Base-by-base conservation (phyloP, 2,888 invertebrate genomes). In the Monochamus alternatus region DNA sequence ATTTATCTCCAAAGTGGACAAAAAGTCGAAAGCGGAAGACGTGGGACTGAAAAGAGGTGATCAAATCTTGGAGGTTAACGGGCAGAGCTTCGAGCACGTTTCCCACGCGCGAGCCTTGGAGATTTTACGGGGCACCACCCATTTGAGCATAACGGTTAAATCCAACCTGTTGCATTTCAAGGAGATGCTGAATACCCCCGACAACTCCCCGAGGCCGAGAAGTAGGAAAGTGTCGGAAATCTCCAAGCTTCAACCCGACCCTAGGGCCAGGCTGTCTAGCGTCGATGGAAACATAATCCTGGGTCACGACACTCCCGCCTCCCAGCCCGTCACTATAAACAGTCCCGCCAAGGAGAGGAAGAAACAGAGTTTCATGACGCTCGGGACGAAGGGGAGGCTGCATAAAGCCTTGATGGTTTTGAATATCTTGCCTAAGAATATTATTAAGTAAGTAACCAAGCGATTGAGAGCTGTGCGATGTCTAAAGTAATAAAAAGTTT, bases 61-160 rank as follows among this genome's bases (percentile, higher is more conserved):
- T 91, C 98, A 99, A 91, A 96, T 99, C 78, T 91, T 99, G 82
- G 98, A 98, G 90, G 98, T 99, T 0, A 99, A 99, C 89, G 98
- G 98, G 43, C 97, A 98, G 88, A 97, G 96, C 85, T 98, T 99
- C 88, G 95, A 96, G 86, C 97, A 97, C 89, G 96, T 99, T 65
- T 96, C 95, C 83, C 95, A 97, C 88, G 94, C 95, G 64, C 94
- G 95, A 86, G 98, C 99, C 9, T 91, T 98, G 89, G 98, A 99
- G 90, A 94, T 98, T 79, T 92, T 99, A 14, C 93, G 95, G 81
- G 95, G 97, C 75, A 96, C 98, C 66, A 99, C 98, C 66, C 99
- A 99, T 90, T 91, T 99, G 77, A 96, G 97, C 88, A 96, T 99
- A 82, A 97, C 97, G 73, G 97, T 99, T 68, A 98, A 98, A 90